These are phyloP conservation scores for Ginglymostoma cirratum DNA, from an alignment of 2,113 vertebrate genomes.

Conservation along the genomic window DNA sequence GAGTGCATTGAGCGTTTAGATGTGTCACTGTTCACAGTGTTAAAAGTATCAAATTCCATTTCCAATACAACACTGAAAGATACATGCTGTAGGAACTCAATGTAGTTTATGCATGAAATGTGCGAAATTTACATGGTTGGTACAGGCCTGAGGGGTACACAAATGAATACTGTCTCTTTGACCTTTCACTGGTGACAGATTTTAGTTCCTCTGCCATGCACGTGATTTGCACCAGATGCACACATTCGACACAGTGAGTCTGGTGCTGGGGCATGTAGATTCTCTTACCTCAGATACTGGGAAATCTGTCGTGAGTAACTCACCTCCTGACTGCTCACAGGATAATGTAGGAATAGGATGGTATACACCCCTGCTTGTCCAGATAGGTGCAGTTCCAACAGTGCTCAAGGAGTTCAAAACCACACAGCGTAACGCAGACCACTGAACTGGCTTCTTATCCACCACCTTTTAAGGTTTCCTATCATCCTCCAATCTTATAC, in stretches of 20 bases:
- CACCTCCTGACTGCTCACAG: too few relatives aligned
- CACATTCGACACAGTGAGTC: not conserved
- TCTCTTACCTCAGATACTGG: not conserved
- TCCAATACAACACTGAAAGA: not conserved
- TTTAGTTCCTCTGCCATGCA: not conserved
- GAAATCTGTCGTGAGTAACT: too few relatives aligned
- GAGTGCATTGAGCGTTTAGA: not conserved
- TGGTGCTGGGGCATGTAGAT: not conserved
- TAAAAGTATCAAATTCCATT: not conserved
- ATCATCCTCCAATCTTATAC: too few relatives aligned
- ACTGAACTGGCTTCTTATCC: too few relatives aligned
- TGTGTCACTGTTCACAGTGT: not conserved
- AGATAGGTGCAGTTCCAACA: too few relatives aligned
- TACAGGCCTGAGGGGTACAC: not conserved
- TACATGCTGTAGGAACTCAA: not conserved
- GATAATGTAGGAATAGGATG: too few relatives aligned
- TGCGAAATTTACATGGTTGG: not conserved
- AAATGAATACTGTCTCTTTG: not conserved
- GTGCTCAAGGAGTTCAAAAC: too few relatives aligned
- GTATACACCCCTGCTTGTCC: too few relatives aligned
- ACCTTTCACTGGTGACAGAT: not conserved
- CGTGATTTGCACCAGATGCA: not conserved
- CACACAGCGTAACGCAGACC: too few relatives aligned
- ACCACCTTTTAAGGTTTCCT: too few relatives aligned
- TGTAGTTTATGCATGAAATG: not conserved